phyloP scores from a whole-genome alignment of 2,797 vertebrate genomes.

The Taeniopygia guttata region DNA sequence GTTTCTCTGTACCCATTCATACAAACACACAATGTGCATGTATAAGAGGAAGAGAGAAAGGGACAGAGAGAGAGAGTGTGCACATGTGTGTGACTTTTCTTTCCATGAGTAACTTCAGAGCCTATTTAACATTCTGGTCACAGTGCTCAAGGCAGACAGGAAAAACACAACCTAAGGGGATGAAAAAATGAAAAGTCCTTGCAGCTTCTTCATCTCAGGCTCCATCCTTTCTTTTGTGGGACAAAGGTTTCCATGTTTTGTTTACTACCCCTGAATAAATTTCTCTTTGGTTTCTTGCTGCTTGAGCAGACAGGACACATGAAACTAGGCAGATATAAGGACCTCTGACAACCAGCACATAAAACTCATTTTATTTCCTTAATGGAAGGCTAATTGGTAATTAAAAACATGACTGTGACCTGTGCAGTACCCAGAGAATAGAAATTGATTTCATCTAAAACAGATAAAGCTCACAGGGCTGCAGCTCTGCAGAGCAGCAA shows the following conservation, averaged over 20 bases:
- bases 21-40: neutral
- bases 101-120: neutral
- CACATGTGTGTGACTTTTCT: neutral
- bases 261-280: neutral
- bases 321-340: constrained; percentile 8
- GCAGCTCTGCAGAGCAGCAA: neutral
- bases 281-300: neutral
- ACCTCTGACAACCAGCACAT: constrained; percentile 48
- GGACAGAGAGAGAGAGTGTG: neutral
- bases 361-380: constrained; percentile 48
- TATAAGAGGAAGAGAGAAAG: neutral
- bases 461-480: constrained; percentile 5
- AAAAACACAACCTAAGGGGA: constrained; percentile 18
- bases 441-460: constrained; percentile 12
- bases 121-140: constrained; percentile 60
- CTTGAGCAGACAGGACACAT: neutral
- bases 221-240: neutral
- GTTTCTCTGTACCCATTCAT: neutral
- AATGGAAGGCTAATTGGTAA: constrained; percentile 61
- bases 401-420: constrained; percentile 60
- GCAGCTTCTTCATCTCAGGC: neutral
- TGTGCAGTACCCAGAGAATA: constrained; percentile 25
- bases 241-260: neutral
- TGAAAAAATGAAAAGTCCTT: constrained; percentile 36
- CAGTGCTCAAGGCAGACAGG: constrained; percentile 6